phyloP scores from a whole-genome alignment of 2,797 vertebrate genomes.

The Oryzias dopingdopingensis region DNA sequence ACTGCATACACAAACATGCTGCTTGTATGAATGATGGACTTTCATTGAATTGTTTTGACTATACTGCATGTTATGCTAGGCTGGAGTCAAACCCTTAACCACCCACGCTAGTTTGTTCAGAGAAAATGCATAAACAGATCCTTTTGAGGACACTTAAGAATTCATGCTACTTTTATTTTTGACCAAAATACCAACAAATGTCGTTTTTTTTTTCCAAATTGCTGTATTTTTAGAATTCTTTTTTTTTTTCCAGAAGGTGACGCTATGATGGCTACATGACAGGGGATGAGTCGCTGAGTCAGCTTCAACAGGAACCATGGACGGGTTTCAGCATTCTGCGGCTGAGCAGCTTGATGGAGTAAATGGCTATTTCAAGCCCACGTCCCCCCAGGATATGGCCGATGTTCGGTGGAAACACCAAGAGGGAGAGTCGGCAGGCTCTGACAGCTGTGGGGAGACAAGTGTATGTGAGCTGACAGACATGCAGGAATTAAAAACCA shows the following conservation, averaged over 20 bases:
- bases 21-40: not conserved
- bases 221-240: not conserved
- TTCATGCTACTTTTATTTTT: not conserved
- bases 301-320: conserved; percentile 75
- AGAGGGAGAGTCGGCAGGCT: conserved; percentile 63
- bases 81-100: conserved; percentile 19
- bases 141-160: conserved; percentile 2
- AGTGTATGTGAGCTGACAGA: conserved; percentile 61
- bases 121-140: conserved; percentile 1
- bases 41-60: conserved; percentile 5
- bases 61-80: conserved; percentile 18
- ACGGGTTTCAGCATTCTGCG: conserved; percentile 63
- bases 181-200: not conserved
- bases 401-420: conserved; percentile 59
- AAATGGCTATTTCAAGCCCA: conserved; percentile 56
- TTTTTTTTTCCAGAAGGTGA: conserved; percentile 45
- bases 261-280: conserved; percentile 72
- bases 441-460: conserved; percentile 61
- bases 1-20: not conserved
- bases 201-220: not conserved
- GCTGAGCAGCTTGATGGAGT: conserved; percentile 52
- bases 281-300: conserved; percentile 67
- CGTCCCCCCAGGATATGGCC: conserved; percentile 46
- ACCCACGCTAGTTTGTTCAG: not conserved
- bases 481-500: conserved; percentile 61